Evolutionary conservation across 2,888 invertebrate species (phyloP), one percentile per base, ranked within the genome.

Genomic region (Caenorhabditis sp.): DNA sequence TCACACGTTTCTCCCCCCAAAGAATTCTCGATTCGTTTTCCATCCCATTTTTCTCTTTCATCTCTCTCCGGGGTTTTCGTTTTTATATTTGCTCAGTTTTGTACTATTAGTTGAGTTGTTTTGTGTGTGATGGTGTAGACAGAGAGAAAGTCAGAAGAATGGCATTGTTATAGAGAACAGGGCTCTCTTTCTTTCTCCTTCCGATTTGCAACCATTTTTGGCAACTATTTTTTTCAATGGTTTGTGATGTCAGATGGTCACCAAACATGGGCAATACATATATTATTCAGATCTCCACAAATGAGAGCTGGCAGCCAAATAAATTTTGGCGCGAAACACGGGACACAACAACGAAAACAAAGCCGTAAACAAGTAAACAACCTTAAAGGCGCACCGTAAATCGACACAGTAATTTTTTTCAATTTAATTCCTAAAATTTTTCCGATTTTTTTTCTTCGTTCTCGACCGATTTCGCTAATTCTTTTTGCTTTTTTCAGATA

Each of bases 31-130:
- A 35, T 28, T n/a, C 41, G 31, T 26, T 59, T 64, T 64, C n/a
- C n/a, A n/a, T 58, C 35, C 8, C 6, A 24, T 54, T 51, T n/a
- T 49, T 75, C 19, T 35, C 58, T 58, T 28, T 31, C 54, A 35
- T 12, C 26, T 19, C 28, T 22, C 24, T 61, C 19, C 24, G 38
- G n/a, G 47, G 59, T 72, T 54, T 38, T 54, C 28, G 49, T 59
- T 59, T 35, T 44, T 35, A 26, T 77, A 70, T 77, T 77, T 77
- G 77, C 70, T 77, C 77, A 77, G 77, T 77, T 77, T 77, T 77
- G 77, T 77, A 77, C 77, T 77, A 77, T 70, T 77, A 77, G 77
- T 70, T 69, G 77, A 76, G 76, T 68, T 76, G 77, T 41, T 72
- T 72, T 44, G 56, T 54, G 6, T 14, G 24, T 5, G 24, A 12